phyloP scores from a whole-genome alignment of 2,888 invertebrate species.

The Hemithea aestivaria region DNA sequence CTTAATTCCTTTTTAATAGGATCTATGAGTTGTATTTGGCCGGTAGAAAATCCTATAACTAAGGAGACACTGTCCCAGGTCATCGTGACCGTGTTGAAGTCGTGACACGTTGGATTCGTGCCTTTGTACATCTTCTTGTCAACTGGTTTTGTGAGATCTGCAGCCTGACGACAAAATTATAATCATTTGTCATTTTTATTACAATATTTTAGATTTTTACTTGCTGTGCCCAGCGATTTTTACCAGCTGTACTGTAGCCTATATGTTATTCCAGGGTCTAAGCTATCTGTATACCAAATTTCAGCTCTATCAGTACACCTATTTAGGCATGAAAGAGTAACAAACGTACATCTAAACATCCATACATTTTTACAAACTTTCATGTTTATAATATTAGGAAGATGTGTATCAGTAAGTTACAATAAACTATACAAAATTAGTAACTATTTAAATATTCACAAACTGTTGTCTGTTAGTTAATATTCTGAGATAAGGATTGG shows the following conservation, averaged over 20 bases:
- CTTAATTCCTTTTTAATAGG: slow-evolving; percentile 97
- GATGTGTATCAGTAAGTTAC: slow-evolving; percentile 1
- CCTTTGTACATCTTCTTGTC: slow-evolving; percentile 99
- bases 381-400: too few relatives aligned
- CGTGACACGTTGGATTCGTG: slow-evolving; percentile 99
- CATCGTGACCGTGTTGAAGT: slow-evolving; percentile 93
- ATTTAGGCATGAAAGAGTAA: too few relatives aligned
- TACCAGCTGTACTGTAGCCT: too few relatives aligned
- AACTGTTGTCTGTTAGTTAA: slow-evolving; percentile 13
- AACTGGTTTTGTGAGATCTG: slow-evolving; percentile 96
- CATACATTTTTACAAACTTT: too few relatives aligned
- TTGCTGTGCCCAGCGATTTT: too few relatives aligned
- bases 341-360: too few relatives aligned
- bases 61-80: slow-evolving; percentile 91
- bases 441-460: too few relatives aligned
- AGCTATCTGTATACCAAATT: too few relatives aligned
- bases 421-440: too few relatives aligned
- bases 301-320: too few relatives aligned
- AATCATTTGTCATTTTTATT: background rate
- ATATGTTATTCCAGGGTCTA: too few relatives aligned
- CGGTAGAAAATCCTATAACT: slow-evolving; percentile 98
- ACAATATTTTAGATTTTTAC: too few relatives aligned
- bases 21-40: slow-evolving; percentile 98
- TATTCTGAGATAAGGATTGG: slow-evolving; percentile 13
- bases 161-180: slow-evolving; percentile 80